These are phyloP conservation scores for Myopa testacea DNA, from an alignment of 2,888 invertebrate species.

Conservation along the genomic window DNA sequence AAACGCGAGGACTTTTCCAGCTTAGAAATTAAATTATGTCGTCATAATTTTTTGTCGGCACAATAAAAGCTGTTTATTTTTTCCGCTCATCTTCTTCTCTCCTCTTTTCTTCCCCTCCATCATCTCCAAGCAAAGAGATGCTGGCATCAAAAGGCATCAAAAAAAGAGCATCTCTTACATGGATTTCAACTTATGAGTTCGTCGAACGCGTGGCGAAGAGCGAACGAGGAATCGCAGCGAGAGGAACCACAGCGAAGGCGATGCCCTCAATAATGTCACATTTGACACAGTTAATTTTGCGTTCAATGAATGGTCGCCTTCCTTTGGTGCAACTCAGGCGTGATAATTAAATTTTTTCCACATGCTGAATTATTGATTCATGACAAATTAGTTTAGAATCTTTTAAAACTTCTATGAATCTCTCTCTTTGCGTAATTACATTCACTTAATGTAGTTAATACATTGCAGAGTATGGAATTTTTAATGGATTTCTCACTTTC, in stretches of 20 bases:
- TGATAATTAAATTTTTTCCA: conserved; percentile 11
- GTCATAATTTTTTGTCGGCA: too few relatives aligned
- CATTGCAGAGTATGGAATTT: too few relatives aligned
- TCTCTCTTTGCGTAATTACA: neutral
- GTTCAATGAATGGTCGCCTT: neutral
- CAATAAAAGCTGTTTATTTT: too few relatives aligned
- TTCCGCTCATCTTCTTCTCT: too few relatives aligned
- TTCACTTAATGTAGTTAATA: too few relatives aligned
- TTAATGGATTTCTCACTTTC: too few relatives aligned
- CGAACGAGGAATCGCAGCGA: neutral
- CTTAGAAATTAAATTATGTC: too few relatives aligned
- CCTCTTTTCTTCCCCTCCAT: too few relatives aligned
- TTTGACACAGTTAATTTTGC: conserved; percentile 50
- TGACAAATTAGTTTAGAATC: neutral
- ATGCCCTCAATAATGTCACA: conserved; percentile 45
- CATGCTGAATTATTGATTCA: neutral
- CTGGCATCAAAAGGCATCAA: too few relatives aligned
- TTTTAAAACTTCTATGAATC: neutral
- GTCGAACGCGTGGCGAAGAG: neutral
- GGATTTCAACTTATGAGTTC: neutral
- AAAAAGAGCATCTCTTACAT: too few relatives aligned
- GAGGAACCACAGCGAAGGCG: conserved; percentile 18
- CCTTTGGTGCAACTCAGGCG: neutral
- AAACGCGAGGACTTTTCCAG: too few relatives aligned
- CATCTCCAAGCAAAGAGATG: too few relatives aligned